These are phyloP conservation scores for Nasonia giraulti DNA, from an alignment of 1,140 invertebrate genomes.

Conservation along the genomic window DNA sequence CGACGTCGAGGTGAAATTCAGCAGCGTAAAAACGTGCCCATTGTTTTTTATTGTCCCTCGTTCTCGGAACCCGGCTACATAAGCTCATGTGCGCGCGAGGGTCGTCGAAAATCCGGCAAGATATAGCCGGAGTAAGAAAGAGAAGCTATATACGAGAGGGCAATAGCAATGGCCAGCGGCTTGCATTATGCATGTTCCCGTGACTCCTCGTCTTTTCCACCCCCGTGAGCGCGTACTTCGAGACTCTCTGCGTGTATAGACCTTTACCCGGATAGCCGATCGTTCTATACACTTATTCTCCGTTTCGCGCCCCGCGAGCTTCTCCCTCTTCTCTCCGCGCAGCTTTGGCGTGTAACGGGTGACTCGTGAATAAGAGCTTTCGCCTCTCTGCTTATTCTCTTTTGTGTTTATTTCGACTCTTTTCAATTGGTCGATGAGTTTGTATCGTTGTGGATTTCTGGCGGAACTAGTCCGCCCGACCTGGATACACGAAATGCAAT, in stretches of 20 bases:
- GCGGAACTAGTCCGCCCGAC: too few relatives aligned
- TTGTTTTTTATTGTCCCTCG: constrained; percentile 39
- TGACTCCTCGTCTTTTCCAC: constrained; percentile 42
- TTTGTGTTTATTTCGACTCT: neutral
- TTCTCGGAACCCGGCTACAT: constrained; percentile 4
- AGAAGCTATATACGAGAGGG: neutral
- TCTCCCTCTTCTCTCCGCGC: constrained; percentile 1
- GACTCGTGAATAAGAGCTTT: constrained; percentile 36
- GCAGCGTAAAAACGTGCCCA: constrained; percentile 21
- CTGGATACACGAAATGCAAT: too few relatives aligned
- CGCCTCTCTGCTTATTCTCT: constrained; percentile 3
- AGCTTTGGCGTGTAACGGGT: neutral
- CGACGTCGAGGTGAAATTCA: constrained; percentile 4
- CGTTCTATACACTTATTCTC: constrained; percentile 23
- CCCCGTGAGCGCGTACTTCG: neutral
- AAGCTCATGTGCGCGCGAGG: neutral
- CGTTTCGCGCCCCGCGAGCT: neutral
- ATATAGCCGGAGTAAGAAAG: neutral
- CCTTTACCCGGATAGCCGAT: neutral
- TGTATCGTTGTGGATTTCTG: too few relatives aligned
- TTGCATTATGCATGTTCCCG: constrained; percentile 52
- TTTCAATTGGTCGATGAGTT: neutral
- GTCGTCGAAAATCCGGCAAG: constrained; percentile 20
- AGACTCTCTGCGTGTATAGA: neutral
- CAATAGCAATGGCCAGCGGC: constrained; percentile 37